phyloP scores from a whole-genome alignment of 2,888 invertebrate genomes.

The Agonopterix arenella region DNA sequence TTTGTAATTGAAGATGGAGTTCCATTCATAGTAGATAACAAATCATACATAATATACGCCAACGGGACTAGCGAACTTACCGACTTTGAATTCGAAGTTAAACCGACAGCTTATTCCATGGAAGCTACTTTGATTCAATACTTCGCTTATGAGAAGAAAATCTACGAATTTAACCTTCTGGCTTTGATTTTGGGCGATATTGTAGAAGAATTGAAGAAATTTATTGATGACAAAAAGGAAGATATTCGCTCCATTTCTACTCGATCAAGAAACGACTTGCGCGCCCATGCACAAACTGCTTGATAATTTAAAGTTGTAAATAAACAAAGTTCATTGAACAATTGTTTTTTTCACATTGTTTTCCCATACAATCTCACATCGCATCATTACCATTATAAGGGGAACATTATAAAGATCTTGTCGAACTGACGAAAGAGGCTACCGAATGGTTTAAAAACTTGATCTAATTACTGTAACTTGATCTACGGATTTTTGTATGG shows the following conservation, averaged over 20 bases:
- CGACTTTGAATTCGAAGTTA: constrained; percentile 25
- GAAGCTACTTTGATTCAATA: constrained; percentile 45
- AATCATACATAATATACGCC: constrained; percentile 28
- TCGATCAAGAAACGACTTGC: constrained; percentile 19
- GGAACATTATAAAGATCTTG: no score
- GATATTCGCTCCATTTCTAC: constrained; percentile 33
- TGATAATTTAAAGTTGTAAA: no score
- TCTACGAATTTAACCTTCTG: constrained; percentile 49
- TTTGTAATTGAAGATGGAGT: constrained; percentile 32
- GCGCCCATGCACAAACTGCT: constrained; percentile 5
- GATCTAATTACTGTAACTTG: no score
- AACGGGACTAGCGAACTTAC: constrained; percentile 34
- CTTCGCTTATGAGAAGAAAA: constrained; percentile 45
- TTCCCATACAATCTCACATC: no score
- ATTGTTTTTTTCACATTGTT: no score
- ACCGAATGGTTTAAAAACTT: no score
- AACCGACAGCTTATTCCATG: constrained; percentile 40
- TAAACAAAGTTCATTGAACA: no score
- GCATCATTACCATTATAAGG: no score
- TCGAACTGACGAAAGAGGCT: no score
- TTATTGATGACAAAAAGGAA: constrained; percentile 23
- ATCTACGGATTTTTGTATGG: no score
- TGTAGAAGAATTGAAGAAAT: constrained; percentile 24
- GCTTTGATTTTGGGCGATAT: constrained; percentile 16
- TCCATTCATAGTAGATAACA: constrained; percentile 31